Conservation (phyloP, 2,113 vertebrate genomes). For the Pterocles burchelli region DNA sequence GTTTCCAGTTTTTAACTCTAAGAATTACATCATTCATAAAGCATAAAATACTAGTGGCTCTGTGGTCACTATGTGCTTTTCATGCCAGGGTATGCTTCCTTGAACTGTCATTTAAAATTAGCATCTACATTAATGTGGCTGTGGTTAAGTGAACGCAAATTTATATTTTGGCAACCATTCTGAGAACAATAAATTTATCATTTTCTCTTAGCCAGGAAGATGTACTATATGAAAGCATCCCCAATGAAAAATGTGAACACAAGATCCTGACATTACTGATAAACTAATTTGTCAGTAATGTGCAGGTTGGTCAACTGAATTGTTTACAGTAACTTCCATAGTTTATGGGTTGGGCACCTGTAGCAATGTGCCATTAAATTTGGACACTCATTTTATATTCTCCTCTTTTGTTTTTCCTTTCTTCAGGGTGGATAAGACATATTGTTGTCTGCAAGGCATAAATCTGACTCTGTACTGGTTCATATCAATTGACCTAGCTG, state of each 20-base stretch:
- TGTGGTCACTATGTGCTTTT: neutral
- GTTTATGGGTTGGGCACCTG: neutral
- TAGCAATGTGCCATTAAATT: neutral
- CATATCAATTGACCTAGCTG: neutral
- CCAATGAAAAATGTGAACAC: neutral
- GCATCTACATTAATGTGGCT: conserved; percentile 16
- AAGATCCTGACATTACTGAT: neutral
- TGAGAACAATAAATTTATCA: neutral
- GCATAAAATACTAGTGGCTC: neutral
- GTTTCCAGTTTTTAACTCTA: neutral
- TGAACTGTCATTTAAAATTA: neutral
- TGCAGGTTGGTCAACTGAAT: neutral
- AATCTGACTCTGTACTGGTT: neutral
- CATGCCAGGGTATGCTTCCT: neutral
- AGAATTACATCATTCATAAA: neutral
- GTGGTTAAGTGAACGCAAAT: neutral
- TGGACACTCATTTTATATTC: rapidly evolving
- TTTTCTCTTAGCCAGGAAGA: neutral
- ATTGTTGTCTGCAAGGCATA: neutral
- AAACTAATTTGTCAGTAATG: neutral
- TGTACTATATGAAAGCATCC: neutral
- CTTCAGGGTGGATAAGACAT: neutral
- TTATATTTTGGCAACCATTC: neutral
- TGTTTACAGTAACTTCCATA: neutral
- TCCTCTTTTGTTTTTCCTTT: neutral